A percentile compares a stretch with the other conserved stretches of the same genome.
Conservation (phyloP, 2,113 vertebrate species). For the Corydoras sp. region DNA sequence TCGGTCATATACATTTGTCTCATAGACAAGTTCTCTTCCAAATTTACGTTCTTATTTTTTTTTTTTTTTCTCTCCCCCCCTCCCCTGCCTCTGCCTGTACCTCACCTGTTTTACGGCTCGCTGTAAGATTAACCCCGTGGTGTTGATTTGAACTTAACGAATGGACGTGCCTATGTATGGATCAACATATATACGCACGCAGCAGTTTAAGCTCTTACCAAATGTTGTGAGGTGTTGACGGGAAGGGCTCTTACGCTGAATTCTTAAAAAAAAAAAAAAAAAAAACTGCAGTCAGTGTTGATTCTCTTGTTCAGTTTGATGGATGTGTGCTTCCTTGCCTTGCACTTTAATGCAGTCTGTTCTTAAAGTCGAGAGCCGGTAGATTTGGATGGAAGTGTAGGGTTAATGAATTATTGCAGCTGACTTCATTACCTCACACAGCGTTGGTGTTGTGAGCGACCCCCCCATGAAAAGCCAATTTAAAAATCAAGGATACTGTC, state of each 20-base stretch:
- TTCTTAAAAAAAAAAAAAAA: too few relatives aligned
- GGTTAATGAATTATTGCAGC: constrained; percentile 99
- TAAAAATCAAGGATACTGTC: constrained; percentile 99
- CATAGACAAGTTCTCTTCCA: constrained; percentile 56
- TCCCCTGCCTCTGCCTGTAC: constrained; percentile 39
- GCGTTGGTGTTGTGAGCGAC: constrained; percentile 99
- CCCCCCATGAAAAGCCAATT: constrained; percentile 99
- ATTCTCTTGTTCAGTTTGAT: constrained; percentile 53
- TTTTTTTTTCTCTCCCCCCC: background rate
- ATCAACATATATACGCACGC: constrained; percentile 48
- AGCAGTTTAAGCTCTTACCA: constrained; percentile 38
- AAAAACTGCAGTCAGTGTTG: constrained; percentile 42
- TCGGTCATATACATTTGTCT: constrained; percentile 60
- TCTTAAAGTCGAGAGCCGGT: constrained; percentile 87
- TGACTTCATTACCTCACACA: constrained; percentile 99
- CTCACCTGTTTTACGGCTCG: constrained; percentile 43
- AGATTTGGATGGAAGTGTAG: constrained; percentile 99
- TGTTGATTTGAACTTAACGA: background rate
- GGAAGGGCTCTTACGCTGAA: constrained; percentile 24
- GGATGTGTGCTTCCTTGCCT: constrained; percentile 73
- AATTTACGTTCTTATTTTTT: constrained; percentile 48
- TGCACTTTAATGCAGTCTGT: constrained; percentile 98
- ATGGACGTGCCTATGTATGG: constrained; percentile 40
- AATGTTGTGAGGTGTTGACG: too few relatives aligned
- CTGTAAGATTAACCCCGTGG: background rate